Percentiles rank a stretch among this genome's conserved stretches.
Conservation (phyloP, 92 coral and sea anemone genomes). For the Epizoanthus illoricatus region DNA sequence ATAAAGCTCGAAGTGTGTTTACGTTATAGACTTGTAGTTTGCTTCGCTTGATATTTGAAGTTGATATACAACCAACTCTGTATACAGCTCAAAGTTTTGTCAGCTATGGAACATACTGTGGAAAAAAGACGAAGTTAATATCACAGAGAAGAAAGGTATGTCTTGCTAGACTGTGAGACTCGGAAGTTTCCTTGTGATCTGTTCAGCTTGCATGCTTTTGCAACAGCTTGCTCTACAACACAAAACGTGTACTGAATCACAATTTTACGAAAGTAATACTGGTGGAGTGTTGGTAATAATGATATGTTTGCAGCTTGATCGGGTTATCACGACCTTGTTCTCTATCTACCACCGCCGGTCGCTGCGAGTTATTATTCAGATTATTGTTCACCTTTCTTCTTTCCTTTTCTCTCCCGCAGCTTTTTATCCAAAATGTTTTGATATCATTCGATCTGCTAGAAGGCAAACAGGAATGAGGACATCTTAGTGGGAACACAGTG, state of each 20-base stretch:
- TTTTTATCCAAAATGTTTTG: conserved; percentile 24
- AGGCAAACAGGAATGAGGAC: not conserved
- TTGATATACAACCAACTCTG: not conserved
- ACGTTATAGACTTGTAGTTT: not conserved
- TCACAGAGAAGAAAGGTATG: not conserved
- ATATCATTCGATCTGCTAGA: conserved; percentile 15
- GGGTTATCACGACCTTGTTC: not conserved
- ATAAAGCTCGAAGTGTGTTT: not conserved
- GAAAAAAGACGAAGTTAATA: not conserved
- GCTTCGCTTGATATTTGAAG: not conserved
- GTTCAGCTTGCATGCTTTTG: not conserved
- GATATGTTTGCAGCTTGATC: too few relatives aligned
- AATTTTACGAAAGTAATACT: too few relatives aligned
- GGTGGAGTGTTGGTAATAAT: too few relatives aligned
- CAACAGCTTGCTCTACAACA: not conserved
- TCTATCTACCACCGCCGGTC: not conserved
- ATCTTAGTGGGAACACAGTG: not conserved
- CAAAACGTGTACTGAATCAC: too few relatives aligned
- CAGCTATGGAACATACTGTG: not conserved
- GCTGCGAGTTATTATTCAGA: not conserved
- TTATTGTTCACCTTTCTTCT: not conserved
- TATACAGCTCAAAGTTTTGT: not conserved
- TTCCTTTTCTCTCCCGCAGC: conserved; percentile 14
- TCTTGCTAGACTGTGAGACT: not conserved
- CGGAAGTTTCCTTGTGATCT: not conserved